These are phyloP conservation scores for Cisticola juncidis DNA, from an alignment of 2,113 vertebrate species.

Conservation along the genomic window DNA sequence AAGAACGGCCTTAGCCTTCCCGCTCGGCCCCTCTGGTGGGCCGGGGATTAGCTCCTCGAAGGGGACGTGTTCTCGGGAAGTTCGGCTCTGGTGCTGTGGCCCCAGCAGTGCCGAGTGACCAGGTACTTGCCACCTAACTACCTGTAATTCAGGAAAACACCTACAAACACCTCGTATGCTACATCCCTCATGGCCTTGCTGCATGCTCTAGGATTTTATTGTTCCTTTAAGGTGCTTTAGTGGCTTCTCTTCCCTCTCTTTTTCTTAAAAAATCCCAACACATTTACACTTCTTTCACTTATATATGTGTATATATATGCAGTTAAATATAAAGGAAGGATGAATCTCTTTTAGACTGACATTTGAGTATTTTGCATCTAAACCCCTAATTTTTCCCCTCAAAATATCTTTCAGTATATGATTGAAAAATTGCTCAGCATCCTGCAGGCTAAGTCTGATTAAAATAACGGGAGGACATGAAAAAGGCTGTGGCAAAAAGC, in stretches of 20 bases:
- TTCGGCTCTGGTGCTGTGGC: too few species aligned
- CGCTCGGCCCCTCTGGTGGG: rapidly evolving
- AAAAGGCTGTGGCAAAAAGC: not conserved
- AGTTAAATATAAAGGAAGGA: not conserved
- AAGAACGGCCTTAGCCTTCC: rapidly evolving
- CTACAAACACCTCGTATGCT: rapidly evolving
- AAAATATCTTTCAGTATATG: not conserved
- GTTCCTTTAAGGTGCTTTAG: not conserved
- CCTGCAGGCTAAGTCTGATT: not conserved
- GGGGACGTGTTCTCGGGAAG: not conserved
- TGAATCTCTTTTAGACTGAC: not conserved
- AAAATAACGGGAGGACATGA: not conserved
- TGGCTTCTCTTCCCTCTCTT: rapidly evolving
- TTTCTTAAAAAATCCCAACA: not conserved
- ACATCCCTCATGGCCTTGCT: not conserved
- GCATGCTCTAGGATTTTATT: not conserved
- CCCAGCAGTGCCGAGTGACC: not conserved
- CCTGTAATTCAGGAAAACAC: not conserved
- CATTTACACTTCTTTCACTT: too few species aligned
- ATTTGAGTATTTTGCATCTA: not conserved
- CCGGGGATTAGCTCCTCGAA: not conserved
- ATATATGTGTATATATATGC: not conserved
- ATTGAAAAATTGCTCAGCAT: not conserved
- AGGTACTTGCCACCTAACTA: too few species aligned
- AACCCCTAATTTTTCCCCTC: rapidly evolving